Percentiles rank a stretch among this genome's conserved stretches.
Conservation (phyloP, 2,888 invertebrate genomes). For the Hecatera dysodea region DNA sequence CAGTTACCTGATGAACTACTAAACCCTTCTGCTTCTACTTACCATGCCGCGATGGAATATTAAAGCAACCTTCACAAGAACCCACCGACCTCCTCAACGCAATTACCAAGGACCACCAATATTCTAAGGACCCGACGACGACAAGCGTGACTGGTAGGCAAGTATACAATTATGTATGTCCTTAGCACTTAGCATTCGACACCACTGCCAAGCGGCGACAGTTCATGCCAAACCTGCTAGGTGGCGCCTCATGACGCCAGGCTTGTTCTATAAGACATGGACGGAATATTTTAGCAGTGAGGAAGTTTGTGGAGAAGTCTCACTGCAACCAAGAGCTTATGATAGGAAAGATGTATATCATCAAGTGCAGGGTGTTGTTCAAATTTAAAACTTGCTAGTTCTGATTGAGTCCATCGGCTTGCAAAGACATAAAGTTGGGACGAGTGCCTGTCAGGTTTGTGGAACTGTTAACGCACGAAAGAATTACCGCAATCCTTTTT, state of each 20-base stretch:
- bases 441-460: too few species aligned
- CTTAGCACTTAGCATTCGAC: conserved; percentile 47
- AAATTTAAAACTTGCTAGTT: too few species aligned
- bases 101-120: conserved; percentile 46
- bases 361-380: too few species aligned
- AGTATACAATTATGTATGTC: conserved; percentile 32
- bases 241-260: conserved; percentile 62
- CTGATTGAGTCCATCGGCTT: neutral
- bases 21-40: too few species aligned
- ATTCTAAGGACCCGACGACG: conserved; percentile 29
- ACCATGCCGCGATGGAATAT: neutral
- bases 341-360: neutral
- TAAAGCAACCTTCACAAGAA: conserved; percentile 13
- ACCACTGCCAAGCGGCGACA: conserved; percentile 28
- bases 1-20: neutral
- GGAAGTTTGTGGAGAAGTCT: conserved; percentile 30
- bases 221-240: conserved; percentile 44
- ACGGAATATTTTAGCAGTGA: conserved; percentile 50
- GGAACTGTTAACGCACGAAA: too few species aligned
- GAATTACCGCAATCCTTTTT: too few species aligned
- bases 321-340: conserved; percentile 5
- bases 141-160: conserved; percentile 24
- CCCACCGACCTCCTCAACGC: neutral
- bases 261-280: conserved; percentile 52
- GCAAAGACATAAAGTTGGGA: too few species aligned